phyloP scores from a whole-genome alignment of 2,797 vertebrate genomes.

The Catamblyrhynchus diadema region DNA sequence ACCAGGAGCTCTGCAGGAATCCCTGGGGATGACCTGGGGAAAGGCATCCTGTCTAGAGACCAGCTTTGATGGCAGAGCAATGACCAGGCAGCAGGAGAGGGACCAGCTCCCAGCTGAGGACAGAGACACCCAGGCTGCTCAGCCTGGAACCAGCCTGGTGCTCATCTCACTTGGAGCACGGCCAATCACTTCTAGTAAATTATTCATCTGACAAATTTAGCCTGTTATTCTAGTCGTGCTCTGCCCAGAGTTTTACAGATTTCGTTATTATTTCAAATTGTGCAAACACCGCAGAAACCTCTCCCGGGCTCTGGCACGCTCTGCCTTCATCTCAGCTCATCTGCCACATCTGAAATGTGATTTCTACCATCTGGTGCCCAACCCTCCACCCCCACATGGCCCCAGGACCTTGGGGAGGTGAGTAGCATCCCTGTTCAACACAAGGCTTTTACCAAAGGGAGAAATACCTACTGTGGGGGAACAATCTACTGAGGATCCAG shows the following conservation, averaged over 20 bases:
- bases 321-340: conserved; percentile 23
- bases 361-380: neutral
- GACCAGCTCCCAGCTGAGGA: neutral
- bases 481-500: neutral
- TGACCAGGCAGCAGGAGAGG: neutral
- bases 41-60: neutral
- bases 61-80: neutral
- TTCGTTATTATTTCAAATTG: conserved; percentile 56
- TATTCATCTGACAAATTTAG: conserved; percentile 60
- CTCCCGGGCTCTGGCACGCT: neutral
- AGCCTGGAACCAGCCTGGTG: neutral
- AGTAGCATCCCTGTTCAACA: neutral
- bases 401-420: neutral
- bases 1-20: neutral
- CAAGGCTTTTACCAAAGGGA: neutral
- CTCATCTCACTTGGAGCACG: neutral
- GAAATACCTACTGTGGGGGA: neutral
- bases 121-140: neutral
- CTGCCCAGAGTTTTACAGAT: conserved; percentile 55
- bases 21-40: neutral
- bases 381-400: neutral
- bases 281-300: conserved; percentile 32
- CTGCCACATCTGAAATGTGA: neutral
- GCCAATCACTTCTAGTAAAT: conserved; percentile 58
- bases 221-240: conserved; percentile 49